Evolutionary conservation across 2,888 invertebrate species (phyloP).

Genomic region (Melieria picta): DNA sequence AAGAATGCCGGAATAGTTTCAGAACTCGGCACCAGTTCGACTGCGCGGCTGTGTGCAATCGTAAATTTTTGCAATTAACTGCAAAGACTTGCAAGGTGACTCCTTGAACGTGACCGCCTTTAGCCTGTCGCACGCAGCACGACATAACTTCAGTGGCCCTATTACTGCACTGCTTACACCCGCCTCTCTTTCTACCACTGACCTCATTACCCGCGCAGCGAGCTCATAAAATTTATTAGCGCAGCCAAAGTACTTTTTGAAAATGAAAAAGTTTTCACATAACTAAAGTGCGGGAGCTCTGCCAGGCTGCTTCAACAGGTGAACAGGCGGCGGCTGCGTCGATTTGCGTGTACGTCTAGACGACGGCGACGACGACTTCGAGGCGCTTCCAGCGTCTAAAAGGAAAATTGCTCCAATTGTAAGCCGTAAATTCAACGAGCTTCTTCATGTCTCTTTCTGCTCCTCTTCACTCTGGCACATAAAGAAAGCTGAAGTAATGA

Average conservation of each 20-base stretch:
- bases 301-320: too few relatives aligned
- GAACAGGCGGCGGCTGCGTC: too few relatives aligned
- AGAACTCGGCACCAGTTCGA: background rate
- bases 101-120: slow-evolving; percentile 25
- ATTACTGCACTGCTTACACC: background rate
- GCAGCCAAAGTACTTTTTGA: slow-evolving; percentile 22
- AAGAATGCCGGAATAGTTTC: slow-evolving; percentile 9
- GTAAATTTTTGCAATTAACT: slow-evolving; percentile 29
- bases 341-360: too few relatives aligned
- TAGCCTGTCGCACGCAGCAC: background rate
- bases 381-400: too few relatives aligned
- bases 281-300: background rate
- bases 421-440: too few relatives aligned
- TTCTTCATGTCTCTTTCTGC: too few relatives aligned
- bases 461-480: too few relatives aligned
- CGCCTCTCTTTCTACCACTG: background rate
- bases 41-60: background rate
- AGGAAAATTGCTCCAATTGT: too few relatives aligned
- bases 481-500: too few relatives aligned
- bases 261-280: slow-evolving; percentile 22
- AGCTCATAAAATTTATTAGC: slow-evolving; percentile 18
- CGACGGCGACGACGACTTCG: too few relatives aligned
- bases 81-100: slow-evolving; percentile 20
- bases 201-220: background rate
- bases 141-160: background rate